Evolutionary conservation across 2,888 invertebrate species (phyloP).

Genomic region (Omphaloscelis lunosa): DNA sequence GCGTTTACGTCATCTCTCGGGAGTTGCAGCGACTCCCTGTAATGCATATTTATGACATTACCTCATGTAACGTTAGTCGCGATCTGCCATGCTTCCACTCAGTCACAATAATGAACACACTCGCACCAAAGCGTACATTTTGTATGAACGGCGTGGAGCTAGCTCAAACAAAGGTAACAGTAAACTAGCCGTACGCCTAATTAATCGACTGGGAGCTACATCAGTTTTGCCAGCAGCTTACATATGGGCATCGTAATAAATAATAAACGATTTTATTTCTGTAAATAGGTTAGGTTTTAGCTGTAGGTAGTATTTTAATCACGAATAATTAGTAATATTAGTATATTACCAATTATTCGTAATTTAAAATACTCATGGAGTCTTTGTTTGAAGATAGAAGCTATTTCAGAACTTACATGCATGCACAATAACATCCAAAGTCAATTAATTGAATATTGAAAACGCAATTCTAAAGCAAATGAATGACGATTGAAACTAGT

Average conservation of each 20-base stretch:
- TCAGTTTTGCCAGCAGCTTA: constrained; percentile 19
- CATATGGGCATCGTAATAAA: constrained; percentile 4
- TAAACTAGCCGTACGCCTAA: constrained; percentile 55
- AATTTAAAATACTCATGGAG: neutral
- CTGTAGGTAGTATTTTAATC: too few species aligned
- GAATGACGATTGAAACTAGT: neutral
- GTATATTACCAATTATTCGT: neutral
- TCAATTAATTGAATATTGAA: neutral
- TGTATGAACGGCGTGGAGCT: constrained; percentile 41
- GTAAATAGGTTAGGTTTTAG: neutral
- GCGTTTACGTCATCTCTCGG: constrained; percentile 19
- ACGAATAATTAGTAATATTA: too few species aligned
- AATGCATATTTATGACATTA: constrained; percentile 66
- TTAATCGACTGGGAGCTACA: constrained; percentile 47
- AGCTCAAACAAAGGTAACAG: constrained; percentile 54
- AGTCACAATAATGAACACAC: constrained; percentile 58
- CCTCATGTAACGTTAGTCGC: constrained; percentile 42
- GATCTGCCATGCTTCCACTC: constrained; percentile 54
- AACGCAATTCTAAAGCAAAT: neutral
- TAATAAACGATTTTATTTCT: neutral
- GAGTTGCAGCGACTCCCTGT: constrained; percentile 31
- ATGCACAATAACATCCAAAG: neutral
- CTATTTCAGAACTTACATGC: neutral
- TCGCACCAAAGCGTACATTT: constrained; percentile 42
- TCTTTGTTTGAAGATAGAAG: neutral